These are phyloP conservation scores for Hemicentrotus pulcherrimus DNA, from an alignment of 35 echinoderm and acorn worm species.

Conservation along the genomic window DNA sequence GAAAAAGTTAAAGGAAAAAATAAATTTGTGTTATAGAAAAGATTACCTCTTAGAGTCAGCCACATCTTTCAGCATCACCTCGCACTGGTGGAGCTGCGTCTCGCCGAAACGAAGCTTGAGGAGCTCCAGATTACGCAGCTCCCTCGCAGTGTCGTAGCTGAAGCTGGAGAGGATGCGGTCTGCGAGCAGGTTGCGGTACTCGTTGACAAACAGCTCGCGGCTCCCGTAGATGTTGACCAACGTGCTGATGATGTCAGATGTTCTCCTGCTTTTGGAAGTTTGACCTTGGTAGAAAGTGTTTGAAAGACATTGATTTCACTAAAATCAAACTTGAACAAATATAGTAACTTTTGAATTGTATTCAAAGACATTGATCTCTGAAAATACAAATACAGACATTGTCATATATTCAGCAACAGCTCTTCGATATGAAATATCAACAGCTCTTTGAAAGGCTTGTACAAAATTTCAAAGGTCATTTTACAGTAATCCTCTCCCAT, in stretches of 20 bases:
- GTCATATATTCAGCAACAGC: too few species aligned
- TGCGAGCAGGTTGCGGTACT: slow-evolving; percentile 90
- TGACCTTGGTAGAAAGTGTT: slow-evolving; percentile 53
- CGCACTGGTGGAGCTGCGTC: slow-evolving; percentile 95
- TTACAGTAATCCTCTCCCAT: too few species aligned
- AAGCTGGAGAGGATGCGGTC: slow-evolving; percentile 91
- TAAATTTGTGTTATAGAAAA: background rate
- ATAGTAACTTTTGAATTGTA: too few species aligned
- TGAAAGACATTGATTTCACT: background rate
- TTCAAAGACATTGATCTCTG: too few species aligned
- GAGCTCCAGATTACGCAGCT: slow-evolving; percentile 90
- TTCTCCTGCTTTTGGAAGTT: slow-evolving; percentile 81
- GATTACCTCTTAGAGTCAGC: slow-evolving; percentile 78
- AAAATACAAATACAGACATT: too few species aligned
- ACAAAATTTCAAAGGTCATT: too few species aligned
- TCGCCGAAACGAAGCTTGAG: slow-evolving; percentile 93
- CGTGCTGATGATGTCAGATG: slow-evolving; percentile 96
- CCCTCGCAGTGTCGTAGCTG: slow-evolving; percentile 93
- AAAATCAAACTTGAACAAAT: background rate
- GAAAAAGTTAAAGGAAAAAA: too few species aligned
- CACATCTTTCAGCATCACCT: slow-evolving; percentile 97
- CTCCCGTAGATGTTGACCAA: slow-evolving; percentile 95
- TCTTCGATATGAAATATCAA: too few species aligned
- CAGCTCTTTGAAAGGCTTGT: too few species aligned
- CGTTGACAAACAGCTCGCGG: slow-evolving; percentile 90